Evolutionary conservation across 2,888 invertebrate species (phyloP), one percentile per base, ranked within the genome.

Genomic region (Lordiphosa fenestrarum): DNA sequence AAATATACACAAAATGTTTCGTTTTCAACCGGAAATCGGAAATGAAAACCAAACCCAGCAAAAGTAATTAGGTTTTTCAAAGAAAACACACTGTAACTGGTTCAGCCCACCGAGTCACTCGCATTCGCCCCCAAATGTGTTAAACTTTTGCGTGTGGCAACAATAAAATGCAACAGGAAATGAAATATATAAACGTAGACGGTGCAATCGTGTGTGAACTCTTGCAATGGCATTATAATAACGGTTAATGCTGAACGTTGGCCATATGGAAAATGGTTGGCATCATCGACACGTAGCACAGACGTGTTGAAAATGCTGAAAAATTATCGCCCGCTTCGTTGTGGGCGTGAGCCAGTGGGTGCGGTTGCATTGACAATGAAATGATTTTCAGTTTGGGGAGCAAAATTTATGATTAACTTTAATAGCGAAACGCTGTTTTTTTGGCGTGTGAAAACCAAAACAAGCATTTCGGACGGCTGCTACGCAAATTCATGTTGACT

Each of bases 311-410:
- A 73, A 73, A 61, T 76, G 61, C 46, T 52, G 39, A 64, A 64
- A 64, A 64, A 56, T 63, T 51, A 64, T 55, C 37, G 40, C 62
- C 42, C 23, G 36, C 36, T 41, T 33, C 13, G 30, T 12, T 6
- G 23, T 33, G 33, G 42, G 35, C 13, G 25, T 21, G 30, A 7
- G 30, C 47, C 2, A 13, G 19, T 19, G 6, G 37, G 37, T 48
- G 36, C 25, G 40, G 15, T 30, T 64, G 64, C 73, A 71, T 46
- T 73, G 57, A 39, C 71, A 73, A 77, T 77, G 66, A 74, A 81
- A 81, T 71, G 63, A 78, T 66, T 67, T 82, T 77, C 75, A 82
- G 78, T 82, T 77, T 63, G 63, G 19, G 36, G 33, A 15, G 15
- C 53, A 44, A 53, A 49, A 54, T 33, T 70, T 75, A 81, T 76